Evolutionary conservation across 2,888 invertebrate species (phyloP).

Genomic region (Slavum lentiscoides): DNA sequence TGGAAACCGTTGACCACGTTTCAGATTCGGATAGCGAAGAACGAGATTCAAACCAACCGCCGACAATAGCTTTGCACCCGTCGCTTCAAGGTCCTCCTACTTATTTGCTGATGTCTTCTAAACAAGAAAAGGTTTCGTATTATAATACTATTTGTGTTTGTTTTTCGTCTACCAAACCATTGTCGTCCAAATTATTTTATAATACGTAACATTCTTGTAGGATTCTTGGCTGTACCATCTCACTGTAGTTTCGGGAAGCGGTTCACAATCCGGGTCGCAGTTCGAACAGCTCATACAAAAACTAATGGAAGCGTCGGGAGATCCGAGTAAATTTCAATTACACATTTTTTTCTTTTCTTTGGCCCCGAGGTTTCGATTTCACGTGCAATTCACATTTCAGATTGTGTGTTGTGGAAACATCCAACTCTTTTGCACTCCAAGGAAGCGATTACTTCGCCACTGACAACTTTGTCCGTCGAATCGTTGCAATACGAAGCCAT

Average conservation of each 20-base stretch:
- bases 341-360: background rate
- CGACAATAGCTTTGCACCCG: constrained; percentile 92
- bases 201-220: constrained; percentile 57
- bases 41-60: constrained; percentile 70
- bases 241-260: constrained; percentile 91
- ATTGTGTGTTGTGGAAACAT: constrained; percentile 91
- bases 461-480: constrained; percentile 88
- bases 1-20: constrained; percentile 92
- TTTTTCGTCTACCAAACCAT: too few species aligned
- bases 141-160: too few species aligned
- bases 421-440: constrained; percentile 87
- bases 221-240: constrained; percentile 69
- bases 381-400: constrained; percentile 60
- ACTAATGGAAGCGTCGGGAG: constrained; percentile 94
- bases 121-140: constrained; percentile 80
- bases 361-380: background rate
- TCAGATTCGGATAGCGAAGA: constrained; percentile 91
- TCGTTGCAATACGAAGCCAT: constrained; percentile 86
- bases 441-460: constrained; percentile 84
- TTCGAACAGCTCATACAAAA: constrained; percentile 95
- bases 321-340: constrained; percentile 70
- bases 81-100: constrained; percentile 85
- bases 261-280: constrained; percentile 88
- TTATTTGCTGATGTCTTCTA: constrained; percentile 86
- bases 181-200: too few species aligned